Base-by-base conservation (phyloP, 2,888 invertebrate species). In the Kuschelorhynchus macadamiae region DNA sequence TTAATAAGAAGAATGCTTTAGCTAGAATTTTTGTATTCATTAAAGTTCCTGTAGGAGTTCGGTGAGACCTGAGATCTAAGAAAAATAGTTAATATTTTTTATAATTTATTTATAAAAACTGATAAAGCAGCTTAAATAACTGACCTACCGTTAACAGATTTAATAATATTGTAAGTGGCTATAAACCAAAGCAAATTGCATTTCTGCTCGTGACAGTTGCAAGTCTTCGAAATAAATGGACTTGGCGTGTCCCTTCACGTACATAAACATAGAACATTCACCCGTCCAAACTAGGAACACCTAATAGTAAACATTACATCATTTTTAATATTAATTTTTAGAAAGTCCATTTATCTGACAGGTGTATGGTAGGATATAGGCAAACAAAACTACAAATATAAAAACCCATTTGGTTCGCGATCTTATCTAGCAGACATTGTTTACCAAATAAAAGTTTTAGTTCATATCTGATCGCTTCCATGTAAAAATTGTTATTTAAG, bases 391-490 rank as follows among this genome's bases (percentile, higher is more conserved):
- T 50, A 21, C 57, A 65, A 42, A 52, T 30, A 44, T 30, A 50
- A 61, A 61, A 69, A 47, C 53, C 69, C 69, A 55, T 66, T 59
- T 44, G 53, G 56, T 62, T n/a, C 62, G 41, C 44, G 67, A 67
- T 67, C 49, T 57, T 62, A 67, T 67, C 67, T 62, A 41, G 33
- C 41, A 49, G 44, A 67, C 62, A 67, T 67, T 62, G 73, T 74
- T 73, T 73, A 74, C 76, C 73, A 74, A 73, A 73, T 71, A 75
- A 73, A 76, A 75, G 74, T 74, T 75, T 74, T 70, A 71, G 64
- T 30, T 69, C 46, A 41, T 75, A 75, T 75, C 72, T 75, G 73
- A 72, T 75, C 67, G 67, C 71, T 71, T 73, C 59, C 67, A 56
- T 47, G 71, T 69, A 75, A 72, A 71, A 71, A 69, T 68, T 44